Conservation (phyloP, 2,888 invertebrate species). For the Papilio elwesi region DNA sequence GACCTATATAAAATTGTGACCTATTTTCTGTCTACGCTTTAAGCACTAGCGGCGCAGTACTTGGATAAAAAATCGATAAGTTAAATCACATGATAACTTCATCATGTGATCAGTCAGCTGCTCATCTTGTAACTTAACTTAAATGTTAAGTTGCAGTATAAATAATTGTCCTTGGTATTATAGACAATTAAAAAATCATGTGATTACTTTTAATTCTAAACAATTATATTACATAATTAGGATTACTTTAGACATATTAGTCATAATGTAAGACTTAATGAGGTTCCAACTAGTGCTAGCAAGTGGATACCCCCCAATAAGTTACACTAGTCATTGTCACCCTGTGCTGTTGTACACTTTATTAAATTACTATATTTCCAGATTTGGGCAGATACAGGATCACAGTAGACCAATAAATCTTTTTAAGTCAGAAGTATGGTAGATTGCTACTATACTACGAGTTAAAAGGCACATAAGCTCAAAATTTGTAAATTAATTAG, state of each 20-base stretch:
- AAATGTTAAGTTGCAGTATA: constrained; percentile 34
- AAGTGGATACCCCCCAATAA: too few relatives aligned
- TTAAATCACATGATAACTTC: constrained; percentile 63
- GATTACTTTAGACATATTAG: neutral
- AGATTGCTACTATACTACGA: too few relatives aligned
- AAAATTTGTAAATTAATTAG: too few relatives aligned
- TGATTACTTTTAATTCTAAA: neutral
- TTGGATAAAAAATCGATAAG: constrained; percentile 33
- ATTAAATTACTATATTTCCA: too few relatives aligned
- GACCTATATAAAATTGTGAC: constrained; percentile 34
- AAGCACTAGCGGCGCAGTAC: constrained; percentile 27
- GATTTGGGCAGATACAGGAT: too few relatives aligned
- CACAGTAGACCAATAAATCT: too few relatives aligned
- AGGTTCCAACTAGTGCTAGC: neutral
- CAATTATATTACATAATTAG: constrained; percentile 12
- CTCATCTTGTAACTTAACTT: constrained; percentile 35
- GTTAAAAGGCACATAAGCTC: too few relatives aligned
- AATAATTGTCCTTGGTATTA: neutral
- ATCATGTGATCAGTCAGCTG: constrained; percentile 71
- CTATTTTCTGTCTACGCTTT: constrained; percentile 31
- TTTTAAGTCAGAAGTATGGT: too few relatives aligned
- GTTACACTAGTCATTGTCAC: too few relatives aligned
- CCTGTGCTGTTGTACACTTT: too few relatives aligned
- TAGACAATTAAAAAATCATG: neutral
- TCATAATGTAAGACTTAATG: neutral